Base-by-base conservation (phyloP, 2,888 invertebrate genomes). In the Corbicula japonica region DNA sequence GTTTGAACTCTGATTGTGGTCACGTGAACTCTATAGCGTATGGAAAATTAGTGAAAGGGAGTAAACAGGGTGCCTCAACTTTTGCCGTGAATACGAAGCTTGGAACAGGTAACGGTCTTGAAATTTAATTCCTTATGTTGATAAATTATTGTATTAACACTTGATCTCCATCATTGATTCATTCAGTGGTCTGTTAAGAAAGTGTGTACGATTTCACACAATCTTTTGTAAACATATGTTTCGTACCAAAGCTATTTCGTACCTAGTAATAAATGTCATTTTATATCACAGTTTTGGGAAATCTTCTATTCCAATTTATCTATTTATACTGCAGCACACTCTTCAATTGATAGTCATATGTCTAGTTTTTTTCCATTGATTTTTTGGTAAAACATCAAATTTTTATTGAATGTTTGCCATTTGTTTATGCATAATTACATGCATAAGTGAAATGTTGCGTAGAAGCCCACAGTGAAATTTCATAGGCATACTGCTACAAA, bases 71-170 rank as follows among this genome's bases (percentile, higher is more conserved):
- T 10, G 10, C 41, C 10, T 21, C 41, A 12, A 41, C 41, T 41
- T 61, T 61, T 61, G 28, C 61, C 26, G 61, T 61, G 10, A 61
- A 61, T 34, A 61, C 61, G 15, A 61, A 38, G 26, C 61, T 61
- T 21, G 61, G n/a, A n/a, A n/a, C n/a, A n/a, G n/a, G n/a, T n/a
- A n/a, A 41, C 41, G n/a, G n/a, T n/a, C n/a, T n/a, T n/a, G n/a
- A n/a, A 48, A 48, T 48, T 48, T 48, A 48, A 48, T 48, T 48
- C 48, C 48, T 48, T 48, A 12, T 48, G n/a, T 48, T 48, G 48
- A 48, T 48, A 48, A 48, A 48, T 48, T 48, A 48, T 48, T 48
- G 48, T 48, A 48, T 48, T 48, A 48, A 48, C 48, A 48, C 48
- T 48, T 28, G 48, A 48, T 48, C 48, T 48, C 48, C 48, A 48